A percentile compares a stretch with the other conserved stretches of the same genome.
phyloP scores from a whole-genome alignment of 2,888 invertebrate genomes.

The Philaethria dido region DNA sequence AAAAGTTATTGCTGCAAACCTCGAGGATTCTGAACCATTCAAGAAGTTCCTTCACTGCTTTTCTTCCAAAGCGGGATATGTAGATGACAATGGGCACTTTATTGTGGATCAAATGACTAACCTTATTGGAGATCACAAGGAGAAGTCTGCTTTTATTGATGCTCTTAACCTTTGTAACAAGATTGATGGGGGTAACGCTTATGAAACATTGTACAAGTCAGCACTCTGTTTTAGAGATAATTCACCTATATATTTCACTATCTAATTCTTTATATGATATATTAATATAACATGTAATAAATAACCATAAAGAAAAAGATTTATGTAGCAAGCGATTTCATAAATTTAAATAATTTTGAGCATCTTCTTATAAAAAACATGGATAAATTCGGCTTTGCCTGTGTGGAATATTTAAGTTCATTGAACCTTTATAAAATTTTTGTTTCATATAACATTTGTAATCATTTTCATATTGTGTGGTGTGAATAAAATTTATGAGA shows the following conservation, averaged over 20 bases:
- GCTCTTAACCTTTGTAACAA: slow-evolving; percentile 56
- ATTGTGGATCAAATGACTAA: slow-evolving; percentile 55
- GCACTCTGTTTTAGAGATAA: slow-evolving; percentile 35
- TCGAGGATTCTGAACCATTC: slow-evolving; percentile 55
- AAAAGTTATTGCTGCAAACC: slow-evolving; percentile 54
- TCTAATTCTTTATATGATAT: neutral
- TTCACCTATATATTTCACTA: slow-evolving; percentile 32
- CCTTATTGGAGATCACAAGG: slow-evolving; percentile 52
- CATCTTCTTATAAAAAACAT: no score
- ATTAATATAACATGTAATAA: neutral
- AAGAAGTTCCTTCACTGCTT: slow-evolving; percentile 64
- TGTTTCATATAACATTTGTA: no score
- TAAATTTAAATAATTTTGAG: neutral
- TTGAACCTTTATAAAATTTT: no score
- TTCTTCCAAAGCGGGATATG: slow-evolving; percentile 54
- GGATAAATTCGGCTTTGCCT: no score
- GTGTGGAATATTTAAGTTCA: no score
- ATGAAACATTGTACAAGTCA: slow-evolving; percentile 51
- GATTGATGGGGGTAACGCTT: slow-evolving; percentile 49
- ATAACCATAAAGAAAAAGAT: neutral
- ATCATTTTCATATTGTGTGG: no score
- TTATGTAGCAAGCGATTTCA: neutral
- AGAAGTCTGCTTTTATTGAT: slow-evolving; percentile 49
- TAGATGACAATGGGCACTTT: slow-evolving; percentile 53
- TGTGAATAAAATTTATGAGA: no score